Evolutionary conservation across 2,888 invertebrate species (phyloP).

Genomic region (Rhimphoctona megacephalus): DNA sequence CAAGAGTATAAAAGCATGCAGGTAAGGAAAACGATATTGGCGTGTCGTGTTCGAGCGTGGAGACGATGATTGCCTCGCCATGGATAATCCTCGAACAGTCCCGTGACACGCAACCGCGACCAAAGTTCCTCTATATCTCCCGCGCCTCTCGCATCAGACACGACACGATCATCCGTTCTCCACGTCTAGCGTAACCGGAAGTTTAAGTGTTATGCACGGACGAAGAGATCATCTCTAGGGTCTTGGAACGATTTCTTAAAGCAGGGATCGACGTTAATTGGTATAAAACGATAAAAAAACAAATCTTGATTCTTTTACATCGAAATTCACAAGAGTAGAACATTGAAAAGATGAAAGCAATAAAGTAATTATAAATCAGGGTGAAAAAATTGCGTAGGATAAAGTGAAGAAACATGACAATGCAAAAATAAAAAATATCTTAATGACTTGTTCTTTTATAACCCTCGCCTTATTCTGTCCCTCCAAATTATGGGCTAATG

Average conservation of each 20-base stretch:
- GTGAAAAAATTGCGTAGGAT: not conserved
- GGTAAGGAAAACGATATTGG: constrained; percentile 70
- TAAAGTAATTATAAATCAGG: not conserved
- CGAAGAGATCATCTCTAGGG: not conserved
- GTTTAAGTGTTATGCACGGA: constrained; percentile 12
- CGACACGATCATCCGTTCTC: constrained; percentile 44
- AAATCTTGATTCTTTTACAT: not conserved
- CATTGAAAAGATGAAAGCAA: not conserved
- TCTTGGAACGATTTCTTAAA: not conserved
- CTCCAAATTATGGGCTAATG: not conserved
- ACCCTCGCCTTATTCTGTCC: not conserved
- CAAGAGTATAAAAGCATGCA: constrained; percentile 47
- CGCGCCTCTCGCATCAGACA: constrained; percentile 32
- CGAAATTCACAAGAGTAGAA: not conserved
- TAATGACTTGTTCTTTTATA: not conserved
- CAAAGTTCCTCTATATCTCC: constrained; percentile 42
- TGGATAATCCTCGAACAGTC: constrained; percentile 68
- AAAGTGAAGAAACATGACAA: no score
- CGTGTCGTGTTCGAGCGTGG: constrained; percentile 67
- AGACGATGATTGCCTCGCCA: constrained; percentile 68
- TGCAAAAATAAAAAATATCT: not conserved
- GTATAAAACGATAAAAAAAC: not conserved
- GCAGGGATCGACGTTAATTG: not conserved
- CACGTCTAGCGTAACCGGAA: constrained; percentile 53
- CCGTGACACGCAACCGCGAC: constrained; percentile 71